These are phyloP conservation scores for Lytechinus pictus DNA, from an alignment of 35 echinoderm and acorn worm genomes.

Conservation along the genomic window DNA sequence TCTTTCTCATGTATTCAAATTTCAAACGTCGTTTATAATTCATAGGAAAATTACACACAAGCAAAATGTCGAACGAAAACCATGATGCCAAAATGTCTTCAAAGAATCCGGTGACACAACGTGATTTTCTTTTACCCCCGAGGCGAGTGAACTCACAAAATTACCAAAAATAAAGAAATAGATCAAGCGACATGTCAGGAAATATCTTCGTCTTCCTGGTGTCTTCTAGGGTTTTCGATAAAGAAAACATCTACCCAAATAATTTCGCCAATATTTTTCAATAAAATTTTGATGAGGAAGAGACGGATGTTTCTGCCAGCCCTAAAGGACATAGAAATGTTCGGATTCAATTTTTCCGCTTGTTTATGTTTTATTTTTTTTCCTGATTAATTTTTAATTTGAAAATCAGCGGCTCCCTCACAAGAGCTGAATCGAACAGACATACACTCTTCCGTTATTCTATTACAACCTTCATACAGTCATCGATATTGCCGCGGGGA, in stretches of 20 bases:
- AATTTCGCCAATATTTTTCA: conserved; percentile 21
- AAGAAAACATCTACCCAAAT: conserved; percentile 28
- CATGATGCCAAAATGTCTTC: conserved; percentile 1
- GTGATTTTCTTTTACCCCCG: conserved; percentile 24
- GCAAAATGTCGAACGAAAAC: neutral
- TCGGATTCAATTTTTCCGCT: neutral
- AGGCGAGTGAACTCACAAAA: conserved; percentile 30
- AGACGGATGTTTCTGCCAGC: neutral
- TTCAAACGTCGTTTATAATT: neutral
- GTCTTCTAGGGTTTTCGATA: conserved; percentile 29
- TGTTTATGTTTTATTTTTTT: neutral
- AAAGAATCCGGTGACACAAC: neutral
- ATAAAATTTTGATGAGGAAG: conserved; percentile 11
- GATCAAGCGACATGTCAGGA: neutral
- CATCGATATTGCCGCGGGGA: neutral
- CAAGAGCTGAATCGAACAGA: neutral
- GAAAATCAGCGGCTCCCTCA: conserved; percentile 37
- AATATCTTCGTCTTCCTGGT: neutral
- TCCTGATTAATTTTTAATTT: conserved; percentile 33
- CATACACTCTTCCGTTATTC: neutral
- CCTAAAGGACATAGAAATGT: neutral
- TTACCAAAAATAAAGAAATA: neutral
- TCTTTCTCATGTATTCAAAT: neutral
- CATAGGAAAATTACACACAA: neutral
- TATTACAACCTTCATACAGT: neutral